A percentile compares a stretch with the other conserved stretches of the same genome.
phyloP scores from a whole-genome alignment of 2,113 vertebrate species.

The Hippocampus comes region DNA sequence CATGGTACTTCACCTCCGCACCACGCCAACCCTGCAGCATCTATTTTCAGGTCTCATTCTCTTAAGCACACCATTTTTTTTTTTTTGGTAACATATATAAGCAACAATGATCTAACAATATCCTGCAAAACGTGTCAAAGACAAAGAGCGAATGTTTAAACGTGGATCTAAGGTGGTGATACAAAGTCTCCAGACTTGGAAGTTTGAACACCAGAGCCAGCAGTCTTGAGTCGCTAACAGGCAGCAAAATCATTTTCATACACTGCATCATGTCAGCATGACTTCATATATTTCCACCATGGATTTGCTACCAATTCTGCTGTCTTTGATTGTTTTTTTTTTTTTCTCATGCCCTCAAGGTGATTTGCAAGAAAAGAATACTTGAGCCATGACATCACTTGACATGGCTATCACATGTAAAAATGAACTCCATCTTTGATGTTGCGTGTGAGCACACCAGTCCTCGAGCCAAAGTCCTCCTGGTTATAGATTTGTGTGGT shows the following conservation, averaged over 20 bases:
- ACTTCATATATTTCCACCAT: neutral
- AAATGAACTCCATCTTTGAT: neutral
- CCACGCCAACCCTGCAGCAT: constrained; percentile 8
- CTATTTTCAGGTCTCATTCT: neutral
- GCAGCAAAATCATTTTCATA: constrained; percentile 21
- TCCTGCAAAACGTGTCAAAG: constrained; percentile 43
- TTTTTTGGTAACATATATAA: neutral
- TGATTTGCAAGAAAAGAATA: constrained; percentile 7
- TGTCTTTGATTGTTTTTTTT: constrained; percentile 3
- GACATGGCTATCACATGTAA: neutral
- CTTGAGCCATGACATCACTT: neutral
- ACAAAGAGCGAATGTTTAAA: constrained; percentile 11
- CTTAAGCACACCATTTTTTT: neutral
- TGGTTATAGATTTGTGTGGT: neutral
- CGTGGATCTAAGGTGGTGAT: neutral
- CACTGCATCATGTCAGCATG: constrained; percentile 12
- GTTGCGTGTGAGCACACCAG: neutral
- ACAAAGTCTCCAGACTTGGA: neutral
- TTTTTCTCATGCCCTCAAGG: constrained; percentile 26
- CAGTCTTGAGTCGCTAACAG: constrained; percentile 13
- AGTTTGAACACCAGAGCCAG: constrained; percentile 8
- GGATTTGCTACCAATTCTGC: constrained; percentile 38
- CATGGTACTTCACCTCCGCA: neutral
- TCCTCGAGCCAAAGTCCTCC: constrained; percentile 5
- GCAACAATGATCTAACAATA: constrained; percentile 28